Evolutionary conservation across 2,888 invertebrate species (phyloP).

Genomic region (Priocnemis perturbator): DNA sequence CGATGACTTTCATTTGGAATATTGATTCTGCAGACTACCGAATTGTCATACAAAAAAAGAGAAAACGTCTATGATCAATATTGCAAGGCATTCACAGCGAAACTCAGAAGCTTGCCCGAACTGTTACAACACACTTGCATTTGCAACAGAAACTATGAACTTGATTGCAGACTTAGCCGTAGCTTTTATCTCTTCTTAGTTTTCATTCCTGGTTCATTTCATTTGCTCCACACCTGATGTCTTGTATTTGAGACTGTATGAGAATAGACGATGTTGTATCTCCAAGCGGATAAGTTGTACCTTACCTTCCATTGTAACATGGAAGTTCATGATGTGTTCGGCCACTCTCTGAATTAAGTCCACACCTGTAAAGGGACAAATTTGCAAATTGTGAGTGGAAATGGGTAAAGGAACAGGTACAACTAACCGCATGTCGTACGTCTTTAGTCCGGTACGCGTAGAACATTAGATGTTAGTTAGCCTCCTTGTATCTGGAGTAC

Average conservation of each 20-base stretch:
- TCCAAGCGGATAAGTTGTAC: slow-evolving; percentile 42
- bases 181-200: slow-evolving; percentile 36
- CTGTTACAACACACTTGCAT: not conserved
- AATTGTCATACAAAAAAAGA: not conserved
- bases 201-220: slow-evolving; percentile 34
- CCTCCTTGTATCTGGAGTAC: slow-evolving; percentile 73
- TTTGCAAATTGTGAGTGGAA: not conserved
- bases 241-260: slow-evolving; percentile 39
- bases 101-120: not conserved
- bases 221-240: slow-evolving; percentile 39
- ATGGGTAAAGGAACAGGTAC: slow-evolving; percentile 18
- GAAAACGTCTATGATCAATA: slow-evolving; percentile 29
- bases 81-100: not conserved
- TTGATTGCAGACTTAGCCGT: slow-evolving; percentile 36
- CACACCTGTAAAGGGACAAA: not conserved
- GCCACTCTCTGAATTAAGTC: not conserved
- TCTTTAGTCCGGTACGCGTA: slow-evolving; percentile 54
- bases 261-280: slow-evolving; percentile 39
- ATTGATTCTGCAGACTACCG: not conserved
- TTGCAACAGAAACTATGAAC: slow-evolving; percentile 15
- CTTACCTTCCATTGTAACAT: slow-evolving; percentile 7
- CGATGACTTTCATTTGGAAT: not conserved
- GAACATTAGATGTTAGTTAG: slow-evolving; percentile 67
- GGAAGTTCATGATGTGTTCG: not conserved
- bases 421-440: slow-evolving; percentile 42